Evolutionary conservation across 2,797 vertebrate genomes (phyloP).

Genomic region (Parambassis ranga): DNA sequence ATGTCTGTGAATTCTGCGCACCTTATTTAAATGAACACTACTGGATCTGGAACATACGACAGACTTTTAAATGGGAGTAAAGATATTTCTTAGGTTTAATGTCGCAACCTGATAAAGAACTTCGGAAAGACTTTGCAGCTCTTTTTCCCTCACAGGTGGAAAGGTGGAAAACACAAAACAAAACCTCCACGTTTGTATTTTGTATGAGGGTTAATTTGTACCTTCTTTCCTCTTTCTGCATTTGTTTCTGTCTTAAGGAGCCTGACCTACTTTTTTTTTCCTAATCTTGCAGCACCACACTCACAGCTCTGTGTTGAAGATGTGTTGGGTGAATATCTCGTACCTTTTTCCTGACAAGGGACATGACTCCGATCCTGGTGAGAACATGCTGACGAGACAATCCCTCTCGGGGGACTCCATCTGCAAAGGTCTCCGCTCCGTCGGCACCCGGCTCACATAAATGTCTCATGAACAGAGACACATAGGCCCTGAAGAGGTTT

Average conservation of each 20-base stretch:
- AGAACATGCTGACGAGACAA: slow-evolving; percentile 97
- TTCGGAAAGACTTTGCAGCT: background rate
- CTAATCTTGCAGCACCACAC: slow-evolving; percentile 26
- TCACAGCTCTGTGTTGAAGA: slow-evolving; percentile 3
- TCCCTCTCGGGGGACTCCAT: slow-evolving; percentile 94
- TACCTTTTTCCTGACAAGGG: slow-evolving; percentile 99
- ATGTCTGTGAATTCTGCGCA: no score
- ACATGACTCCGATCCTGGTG: slow-evolving; percentile 98
- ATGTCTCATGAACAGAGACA: slow-evolving; percentile 98
- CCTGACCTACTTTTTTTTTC: slow-evolving; percentile 50
- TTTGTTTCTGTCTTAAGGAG: slow-evolving; percentile 10
- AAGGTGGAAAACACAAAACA: background rate
- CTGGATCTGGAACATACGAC: background rate
- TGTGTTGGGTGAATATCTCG: background rate
- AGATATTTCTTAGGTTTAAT: background rate
- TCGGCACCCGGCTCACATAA: slow-evolving; percentile 96
- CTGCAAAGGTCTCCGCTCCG: slow-evolving; percentile 95
- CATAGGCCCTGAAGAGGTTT: slow-evolving; percentile 86
- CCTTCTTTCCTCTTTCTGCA: background rate
- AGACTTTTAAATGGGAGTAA: background rate
- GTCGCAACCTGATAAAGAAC: background rate
- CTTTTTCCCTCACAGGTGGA: background rate
- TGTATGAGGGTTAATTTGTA: background rate
- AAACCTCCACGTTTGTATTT: background rate
- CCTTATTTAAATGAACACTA: background rate